Percentiles rank a stretch among this genome's conserved stretches.
Conservation (phyloP, 2,113 vertebrate genomes). For the Oostethus manadensis region DNA sequence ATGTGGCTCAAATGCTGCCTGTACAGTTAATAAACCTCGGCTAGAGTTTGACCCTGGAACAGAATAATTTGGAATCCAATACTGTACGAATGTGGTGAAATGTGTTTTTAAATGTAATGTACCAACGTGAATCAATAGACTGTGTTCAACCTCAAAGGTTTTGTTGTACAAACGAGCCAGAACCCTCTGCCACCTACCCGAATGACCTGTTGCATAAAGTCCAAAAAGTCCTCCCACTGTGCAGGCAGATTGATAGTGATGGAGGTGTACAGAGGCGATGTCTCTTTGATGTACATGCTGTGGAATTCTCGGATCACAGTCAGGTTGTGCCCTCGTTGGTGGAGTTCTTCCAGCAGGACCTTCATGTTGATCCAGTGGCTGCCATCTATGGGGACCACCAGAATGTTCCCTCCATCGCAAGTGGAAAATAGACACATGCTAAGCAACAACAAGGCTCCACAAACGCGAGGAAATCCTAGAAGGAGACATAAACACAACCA, state of each 20-base stretch:
- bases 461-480: not conserved
- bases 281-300: constrained; percentile 59
- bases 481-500: not conserved
- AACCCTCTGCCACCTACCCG: constrained; percentile 13
- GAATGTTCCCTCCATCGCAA: constrained; percentile 58
- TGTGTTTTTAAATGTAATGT: no score
- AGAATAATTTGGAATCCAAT: no score
- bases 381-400: constrained; percentile 65
- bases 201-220: constrained; percentile 30
- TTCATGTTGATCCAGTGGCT: constrained; percentile 75
- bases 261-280: constrained; percentile 55
- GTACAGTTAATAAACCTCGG: no score
- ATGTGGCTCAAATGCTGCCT: no score
- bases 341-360: constrained; percentile 61
- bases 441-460: constrained; percentile 24
- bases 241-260: constrained; percentile 5
- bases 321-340: constrained; percentile 67
- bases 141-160: no score
- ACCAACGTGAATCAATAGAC: no score
- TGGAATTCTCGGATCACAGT: constrained; percentile 64
- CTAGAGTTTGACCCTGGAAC: no score
- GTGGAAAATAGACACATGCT: constrained; percentile 27
- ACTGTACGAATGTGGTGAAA: no score
- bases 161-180: no score
- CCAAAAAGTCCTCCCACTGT: constrained; percentile 37